Percentiles rank a stretch among this genome's conserved stretches.
Conservation (phyloP, 2,797 vertebrate genomes). For the Microctenopoma steveboyesi region DNA sequence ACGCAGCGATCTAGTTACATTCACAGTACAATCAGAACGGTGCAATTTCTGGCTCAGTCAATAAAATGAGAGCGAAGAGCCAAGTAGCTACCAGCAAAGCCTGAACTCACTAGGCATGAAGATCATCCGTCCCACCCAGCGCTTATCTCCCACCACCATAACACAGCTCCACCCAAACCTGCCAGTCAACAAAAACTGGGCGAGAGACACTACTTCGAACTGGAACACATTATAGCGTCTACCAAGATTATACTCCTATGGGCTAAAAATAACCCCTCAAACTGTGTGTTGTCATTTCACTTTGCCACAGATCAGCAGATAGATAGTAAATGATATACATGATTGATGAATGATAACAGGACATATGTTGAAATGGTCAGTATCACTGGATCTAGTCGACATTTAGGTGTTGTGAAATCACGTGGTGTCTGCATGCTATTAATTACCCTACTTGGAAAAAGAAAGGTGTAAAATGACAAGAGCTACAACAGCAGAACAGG, state of each 20-base stretch:
- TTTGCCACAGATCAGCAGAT: conserved; percentile 46
- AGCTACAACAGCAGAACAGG: conserved; percentile 1
- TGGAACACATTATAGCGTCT: conserved; percentile 47
- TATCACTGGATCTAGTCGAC: conserved; percentile 54
- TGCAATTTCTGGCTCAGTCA: conserved; percentile 32
- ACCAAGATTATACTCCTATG: conserved; percentile 49
- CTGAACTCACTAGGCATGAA: not conserved
- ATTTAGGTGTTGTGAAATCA: conserved; percentile 65
- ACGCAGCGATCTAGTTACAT: conserved; percentile 53
- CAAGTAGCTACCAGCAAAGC: conserved; percentile 13
- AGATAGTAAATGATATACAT: conserved; percentile 36
- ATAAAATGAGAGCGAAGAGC: conserved; percentile 28
- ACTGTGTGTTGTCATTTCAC: conserved; percentile 66
- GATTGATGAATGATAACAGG: not conserved
- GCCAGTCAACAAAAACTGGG: conserved; percentile 56
- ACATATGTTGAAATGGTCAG: conserved; percentile 52
- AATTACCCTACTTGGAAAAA: conserved; percentile 44
- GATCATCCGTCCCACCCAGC: not conserved
- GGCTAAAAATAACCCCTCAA: conserved; percentile 77
- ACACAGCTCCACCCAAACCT: conserved; percentile 58
- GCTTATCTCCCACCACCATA: conserved; percentile 70
- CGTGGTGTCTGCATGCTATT: conserved; percentile 50
- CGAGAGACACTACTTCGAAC: conserved; percentile 40
- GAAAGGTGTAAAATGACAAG: conserved; percentile 31
- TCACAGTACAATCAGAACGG: conserved; percentile 38